A percentile compares a stretch with the other conserved stretches of the same genome.
These are phyloP conservation scores for Ceratosolen fusciceps DNA, from an alignment of 1,140 invertebrate genomes.

Conservation along the genomic window DNA sequence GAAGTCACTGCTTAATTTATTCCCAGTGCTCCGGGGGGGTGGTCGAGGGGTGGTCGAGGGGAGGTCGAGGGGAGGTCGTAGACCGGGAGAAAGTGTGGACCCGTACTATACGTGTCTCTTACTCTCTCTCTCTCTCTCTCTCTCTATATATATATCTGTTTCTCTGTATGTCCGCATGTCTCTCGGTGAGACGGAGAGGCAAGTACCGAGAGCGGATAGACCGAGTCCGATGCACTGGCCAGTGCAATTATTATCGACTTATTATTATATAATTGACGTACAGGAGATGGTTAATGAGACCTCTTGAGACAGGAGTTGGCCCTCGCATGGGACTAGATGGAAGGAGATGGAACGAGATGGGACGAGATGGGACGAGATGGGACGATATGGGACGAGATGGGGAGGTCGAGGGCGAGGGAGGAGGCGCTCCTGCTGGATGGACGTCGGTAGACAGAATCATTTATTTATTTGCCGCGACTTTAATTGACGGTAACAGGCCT, in stretches of 20 bases:
- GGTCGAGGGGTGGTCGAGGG: constrained; percentile 44
- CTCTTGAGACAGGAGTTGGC: constrained; percentile 63
- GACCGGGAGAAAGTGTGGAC: too few relatives aligned
- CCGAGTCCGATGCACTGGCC: constrained; percentile 53
- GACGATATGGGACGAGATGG: background rate
- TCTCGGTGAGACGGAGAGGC: too few relatives aligned
- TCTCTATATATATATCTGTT: too few relatives aligned
- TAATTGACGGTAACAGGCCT: constrained; percentile 64
- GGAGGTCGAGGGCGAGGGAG: background rate
- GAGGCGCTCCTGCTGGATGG: background rate
- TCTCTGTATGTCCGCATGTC: too few relatives aligned
- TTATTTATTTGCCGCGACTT: constrained; percentile 64
- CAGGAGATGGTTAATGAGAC: constrained; percentile 64
- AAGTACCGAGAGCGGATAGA: constrained; percentile 51
- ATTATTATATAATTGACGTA: constrained; percentile 69
- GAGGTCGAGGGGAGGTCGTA: constrained; percentile 32
- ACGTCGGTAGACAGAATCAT: constrained; percentile 56
- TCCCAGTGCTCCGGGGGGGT: constrained; percentile 3
- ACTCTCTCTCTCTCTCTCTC: too few relatives aligned
- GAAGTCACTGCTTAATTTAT: constrained; percentile 66
- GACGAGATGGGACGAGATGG: background rate
- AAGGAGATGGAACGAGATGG: background rate
- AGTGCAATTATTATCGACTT: constrained; percentile 69
- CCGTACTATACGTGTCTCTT: too few relatives aligned
- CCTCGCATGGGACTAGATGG: background rate